Percentiles rank a stretch among this genome's conserved stretches.
phyloP scores from a whole-genome alignment of 2,113 vertebrate genomes.

The Brachionichthys hirsutus region DNA sequence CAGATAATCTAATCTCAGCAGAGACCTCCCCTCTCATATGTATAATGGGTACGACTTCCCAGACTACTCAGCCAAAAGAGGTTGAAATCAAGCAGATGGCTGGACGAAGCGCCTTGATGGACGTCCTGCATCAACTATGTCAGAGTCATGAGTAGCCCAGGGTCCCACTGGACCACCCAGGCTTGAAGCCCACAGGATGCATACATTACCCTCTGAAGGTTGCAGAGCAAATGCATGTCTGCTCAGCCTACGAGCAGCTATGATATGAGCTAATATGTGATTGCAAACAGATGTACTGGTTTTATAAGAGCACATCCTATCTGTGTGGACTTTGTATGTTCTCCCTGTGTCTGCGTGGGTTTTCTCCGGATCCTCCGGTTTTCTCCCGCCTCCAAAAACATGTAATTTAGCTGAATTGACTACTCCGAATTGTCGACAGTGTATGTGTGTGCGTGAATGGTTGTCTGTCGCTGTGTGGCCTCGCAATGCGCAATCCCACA shows the following conservation, averaged over 20 bases:
- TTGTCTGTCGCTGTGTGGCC: no score
- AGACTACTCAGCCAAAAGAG: constrained; percentile 11
- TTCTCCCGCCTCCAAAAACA: no score
- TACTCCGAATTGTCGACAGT: no score
- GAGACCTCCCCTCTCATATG: constrained; percentile 17
- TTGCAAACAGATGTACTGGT: constrained; percentile 65
- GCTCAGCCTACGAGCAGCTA: constrained; percentile 38
- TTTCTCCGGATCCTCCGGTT: no score
- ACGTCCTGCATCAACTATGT: constrained; percentile 34
- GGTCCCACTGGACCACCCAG: constrained; percentile 55
- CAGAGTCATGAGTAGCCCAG: constrained; percentile 26
- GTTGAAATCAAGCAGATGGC: constrained; percentile 51
- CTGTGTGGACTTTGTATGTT: no score
- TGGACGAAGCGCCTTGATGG: constrained; percentile 42
- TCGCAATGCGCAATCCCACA: no score
- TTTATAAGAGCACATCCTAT: constrained; percentile 51
- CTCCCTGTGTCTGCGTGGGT: no score
- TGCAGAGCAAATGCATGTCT: constrained; percentile 43
- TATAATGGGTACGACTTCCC: constrained; percentile 6
- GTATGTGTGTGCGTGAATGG: no score
- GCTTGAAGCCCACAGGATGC: constrained; percentile 39
- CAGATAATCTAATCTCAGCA: constrained; percentile 15
- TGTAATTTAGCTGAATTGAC: no score
- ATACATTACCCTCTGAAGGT: constrained; percentile 48
- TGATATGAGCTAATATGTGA: constrained; percentile 65